phyloP scores from a whole-genome alignment of 2,888 invertebrate species.

The Tenodera sinensis region DNA sequence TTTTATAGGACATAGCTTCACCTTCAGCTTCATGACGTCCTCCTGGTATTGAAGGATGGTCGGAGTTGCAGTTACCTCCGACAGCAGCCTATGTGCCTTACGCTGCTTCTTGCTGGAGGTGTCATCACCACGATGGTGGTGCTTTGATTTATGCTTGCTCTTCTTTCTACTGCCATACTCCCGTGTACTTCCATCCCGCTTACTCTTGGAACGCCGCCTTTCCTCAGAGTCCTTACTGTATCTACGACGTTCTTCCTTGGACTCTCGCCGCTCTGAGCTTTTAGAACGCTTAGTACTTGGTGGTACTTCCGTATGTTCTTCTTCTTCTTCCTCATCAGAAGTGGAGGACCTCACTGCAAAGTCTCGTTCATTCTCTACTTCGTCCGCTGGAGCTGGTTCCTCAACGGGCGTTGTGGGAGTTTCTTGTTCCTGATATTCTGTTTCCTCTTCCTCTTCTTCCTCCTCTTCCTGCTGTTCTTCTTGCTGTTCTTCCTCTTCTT shows the following conservation, averaged over 20 bases:
- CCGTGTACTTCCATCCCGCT: conserved; percentile 1
- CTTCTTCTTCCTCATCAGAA: conserved; percentile 19
- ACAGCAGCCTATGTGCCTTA: conserved; percentile 8
- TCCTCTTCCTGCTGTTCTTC: neutral
- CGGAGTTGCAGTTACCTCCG: neutral
- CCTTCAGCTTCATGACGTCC: conserved; percentile 30
- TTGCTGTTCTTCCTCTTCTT: neutral
- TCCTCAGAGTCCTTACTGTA: neutral
- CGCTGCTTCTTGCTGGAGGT: conserved; percentile 5
- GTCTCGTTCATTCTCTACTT: neutral
- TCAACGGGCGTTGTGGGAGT: neutral
- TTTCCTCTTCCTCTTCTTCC: neutral
- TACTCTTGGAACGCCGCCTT: neutral
- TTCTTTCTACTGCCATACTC: conserved; percentile 10
- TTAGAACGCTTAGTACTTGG: neutral
- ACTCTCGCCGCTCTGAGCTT: neutral
- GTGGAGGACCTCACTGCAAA: conserved; percentile 4
- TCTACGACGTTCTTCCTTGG: neutral
- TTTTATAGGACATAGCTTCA: conserved; percentile 23
- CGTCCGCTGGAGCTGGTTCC: neutral
- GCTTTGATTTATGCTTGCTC: conserved; percentile 28
- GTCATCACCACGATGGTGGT: conserved; percentile 17
- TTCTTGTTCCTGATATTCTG: neutral
- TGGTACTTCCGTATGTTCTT: neutral
- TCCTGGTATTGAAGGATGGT: conserved; percentile 28